A percentile compares a stretch with the other conserved stretches of the same genome.
phyloP scores from a whole-genome alignment of 2,113 vertebrate species.

The Crotalus horridus region DNA sequence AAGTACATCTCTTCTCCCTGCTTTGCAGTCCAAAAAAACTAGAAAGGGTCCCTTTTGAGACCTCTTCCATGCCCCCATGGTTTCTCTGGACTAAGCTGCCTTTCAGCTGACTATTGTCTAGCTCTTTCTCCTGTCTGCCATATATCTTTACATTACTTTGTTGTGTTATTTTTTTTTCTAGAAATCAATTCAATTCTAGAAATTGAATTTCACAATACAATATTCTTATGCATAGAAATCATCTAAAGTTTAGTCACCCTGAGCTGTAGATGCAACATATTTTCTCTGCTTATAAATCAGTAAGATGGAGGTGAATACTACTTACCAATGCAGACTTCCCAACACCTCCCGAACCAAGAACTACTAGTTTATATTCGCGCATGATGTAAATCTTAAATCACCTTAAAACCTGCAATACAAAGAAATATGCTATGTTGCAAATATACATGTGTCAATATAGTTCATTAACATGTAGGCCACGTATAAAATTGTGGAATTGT shows the following conservation, averaged over 20 bases:
- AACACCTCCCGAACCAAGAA: conserved; percentile 89
- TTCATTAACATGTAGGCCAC: not conserved
- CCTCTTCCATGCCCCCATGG: not conserved
- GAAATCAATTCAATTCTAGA: not conserved
- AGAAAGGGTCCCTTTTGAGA: not conserved
- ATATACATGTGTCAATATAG: not conserved
- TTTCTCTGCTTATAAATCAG: not conserved
- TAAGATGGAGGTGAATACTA: conserved; percentile 21
- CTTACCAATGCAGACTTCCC: conserved; percentile 91
- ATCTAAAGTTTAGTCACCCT: not conserved
- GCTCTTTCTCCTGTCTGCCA: not conserved
- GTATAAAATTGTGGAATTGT: not conserved
- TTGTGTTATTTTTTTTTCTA: not conserved
- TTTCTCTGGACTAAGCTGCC: not conserved
- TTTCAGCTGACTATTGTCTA: not conserved
- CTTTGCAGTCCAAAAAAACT: not conserved
- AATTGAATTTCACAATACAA: not conserved
- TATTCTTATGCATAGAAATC: not conserved
- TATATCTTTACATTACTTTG: not conserved
- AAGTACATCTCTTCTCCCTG: not conserved
- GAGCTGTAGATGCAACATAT: not conserved
- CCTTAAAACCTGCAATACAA: conserved; percentile 63
- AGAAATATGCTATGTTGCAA: conserved; percentile 19
- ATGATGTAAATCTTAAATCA: conserved; percentile 74
- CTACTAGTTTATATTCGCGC: conserved; percentile 92